Evolutionary conservation across 1,140 invertebrate genomes (phyloP), one percentile per base, ranked within the genome.

Genomic region (Orius laevigatus): DNA sequence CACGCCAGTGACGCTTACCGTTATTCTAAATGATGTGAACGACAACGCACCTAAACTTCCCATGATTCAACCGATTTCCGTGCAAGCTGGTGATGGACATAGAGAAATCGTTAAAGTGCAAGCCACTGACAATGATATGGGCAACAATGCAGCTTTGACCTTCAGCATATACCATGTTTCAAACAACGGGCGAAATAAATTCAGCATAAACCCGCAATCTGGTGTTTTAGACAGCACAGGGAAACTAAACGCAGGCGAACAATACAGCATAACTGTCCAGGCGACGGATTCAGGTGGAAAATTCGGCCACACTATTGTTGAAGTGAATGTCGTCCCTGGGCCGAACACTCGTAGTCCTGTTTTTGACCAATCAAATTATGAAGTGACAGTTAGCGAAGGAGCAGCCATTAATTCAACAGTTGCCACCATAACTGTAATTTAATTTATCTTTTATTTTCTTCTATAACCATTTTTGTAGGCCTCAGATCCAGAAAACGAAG

Each of bases 121-220:
- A 56, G 88, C 85, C 0, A 78, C 74, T 2, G 87, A 93, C 58
- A 84, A 84, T 55, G 87, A 92, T 60, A 76, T 80, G 56, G 85
- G 82, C 34, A 75, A 79, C 49, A 88, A 89, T 63, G 84, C 85
- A 1, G 72, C 76, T 40, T 73, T 91, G 42, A 75, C 74, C 5
- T 92, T 89, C 66, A 78, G 74, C 50, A 84, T 92, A 50, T 83
- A 85, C 60, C 85, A 90, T 63, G 83, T 91, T 3, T 88, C 84
- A 33, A 91, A 90, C 62, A 89, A 88, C 61, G 88, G 86, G 1
- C 70, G 73, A 32, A 79, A 78, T 44, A 88, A 85, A 62, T 92
- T 92, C 58, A 75, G 74, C 55, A 87, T 92, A 53, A 76, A 91
- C 59, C 73, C 79, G n/a, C 70, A 72, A 49, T 81, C 76, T 9